Base-by-base conservation (phyloP, 2,797 vertebrate species). In the Mallotus villosus region DNA sequence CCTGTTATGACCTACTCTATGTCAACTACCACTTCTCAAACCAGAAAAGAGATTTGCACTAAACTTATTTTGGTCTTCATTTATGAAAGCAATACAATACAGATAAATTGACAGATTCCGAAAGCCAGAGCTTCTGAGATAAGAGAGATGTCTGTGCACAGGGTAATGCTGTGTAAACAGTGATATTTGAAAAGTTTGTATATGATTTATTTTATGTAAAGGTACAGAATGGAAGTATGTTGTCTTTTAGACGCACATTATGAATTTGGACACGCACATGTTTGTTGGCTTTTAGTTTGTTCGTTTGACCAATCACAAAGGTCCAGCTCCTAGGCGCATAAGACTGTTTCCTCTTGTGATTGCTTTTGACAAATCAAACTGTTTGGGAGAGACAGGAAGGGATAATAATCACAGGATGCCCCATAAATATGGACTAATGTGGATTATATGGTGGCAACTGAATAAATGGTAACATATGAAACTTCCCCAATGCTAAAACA, bases 1-100 rank as follows among this genome's bases (percentile, higher is more conserved):
- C 80, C 84, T 90, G 84, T 88, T 63, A 79, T 82, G 32, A 63
- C 72, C 71, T 67, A 70, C 65, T 72, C 76, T 64, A 37, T 65
- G 70, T 29, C 87, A 81, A 87, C 81, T 87, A 86, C 90, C 89
- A 91, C 89, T 91, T 93, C 73, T 90, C 90, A 90, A 92, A 90
- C 86, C 82, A 88, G 90, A 93, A 91, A 93, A 93, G 89, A 94
- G 81, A 92, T 92, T 94, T 94, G 93, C 93, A 94, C 93, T 94
- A 94, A 92, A 92, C 89, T 87, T 81, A 86, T 90, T 91, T 91
- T 84, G 89, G 92, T 93, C 92, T 90, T 90, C 88, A 90, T 90
- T 84, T 85, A 89, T 85, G 65, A 89, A 92, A 93, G 92, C 93
- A 94, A 94, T 93, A 93, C 87, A 87, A 90, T 85, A 82, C 89